A percentile compares a stretch with the other conserved stretches of the same genome.
Conservation (phyloP, 53 echinoderm and acorn worm species). For the Zoroaster sp. region DNA sequence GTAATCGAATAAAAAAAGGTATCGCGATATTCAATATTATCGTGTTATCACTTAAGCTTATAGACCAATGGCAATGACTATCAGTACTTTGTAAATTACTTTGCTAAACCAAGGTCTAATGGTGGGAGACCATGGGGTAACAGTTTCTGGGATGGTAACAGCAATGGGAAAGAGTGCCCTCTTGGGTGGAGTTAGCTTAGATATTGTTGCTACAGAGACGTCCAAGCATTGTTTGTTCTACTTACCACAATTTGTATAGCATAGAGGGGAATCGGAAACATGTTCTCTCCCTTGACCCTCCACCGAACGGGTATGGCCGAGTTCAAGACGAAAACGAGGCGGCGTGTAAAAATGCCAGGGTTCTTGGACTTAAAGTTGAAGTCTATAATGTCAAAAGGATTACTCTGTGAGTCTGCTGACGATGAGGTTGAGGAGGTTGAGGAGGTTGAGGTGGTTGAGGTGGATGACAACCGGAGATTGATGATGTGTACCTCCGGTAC, state of each 20-base stretch:
- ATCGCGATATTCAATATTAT: too few species aligned
- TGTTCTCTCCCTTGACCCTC: slow-evolving; percentile 9
- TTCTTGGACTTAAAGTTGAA: slow-evolving; percentile 23
- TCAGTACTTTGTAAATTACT: too few species aligned
- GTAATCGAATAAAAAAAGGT: too few species aligned
- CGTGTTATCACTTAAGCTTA: too few species aligned
- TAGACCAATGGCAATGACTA: too few species aligned
- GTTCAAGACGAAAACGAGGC: slow-evolving; percentile 42
- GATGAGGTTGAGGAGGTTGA: neutral
- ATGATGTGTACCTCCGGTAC: slow-evolving; percentile 17
- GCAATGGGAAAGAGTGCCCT: too few species aligned
- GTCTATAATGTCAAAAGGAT: neutral
- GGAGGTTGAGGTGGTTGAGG: neutral
- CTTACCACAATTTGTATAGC: slow-evolving; percentile 57
- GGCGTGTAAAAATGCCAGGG: neutral
- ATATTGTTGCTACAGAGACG: too few species aligned
- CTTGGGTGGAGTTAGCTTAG: too few species aligned
- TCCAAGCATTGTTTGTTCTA: too few species aligned
- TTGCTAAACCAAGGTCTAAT: too few species aligned
- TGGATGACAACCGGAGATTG: neutral
- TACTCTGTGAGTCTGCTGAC: neutral
- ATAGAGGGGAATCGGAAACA: slow-evolving; percentile 13
- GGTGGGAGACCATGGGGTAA: too few species aligned
- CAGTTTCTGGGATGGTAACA: too few species aligned
- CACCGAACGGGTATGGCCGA: slow-evolving; percentile 40